These are phyloP conservation scores for Vollenhovia emeryi DNA, from an alignment of 1,140 invertebrate genomes.

Conservation along the genomic window DNA sequence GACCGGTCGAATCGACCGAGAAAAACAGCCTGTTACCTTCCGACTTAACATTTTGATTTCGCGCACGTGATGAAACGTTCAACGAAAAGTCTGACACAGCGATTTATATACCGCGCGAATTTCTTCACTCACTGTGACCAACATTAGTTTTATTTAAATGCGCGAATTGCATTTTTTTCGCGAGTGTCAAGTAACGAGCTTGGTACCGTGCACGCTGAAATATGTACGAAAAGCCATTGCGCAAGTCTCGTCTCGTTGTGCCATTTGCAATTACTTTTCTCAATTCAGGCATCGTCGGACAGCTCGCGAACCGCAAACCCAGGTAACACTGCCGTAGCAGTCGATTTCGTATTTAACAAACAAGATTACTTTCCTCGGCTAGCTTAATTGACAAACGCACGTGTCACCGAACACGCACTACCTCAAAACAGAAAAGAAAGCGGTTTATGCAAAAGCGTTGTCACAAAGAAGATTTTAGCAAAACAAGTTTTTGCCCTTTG, in stretches of 20 bases:
- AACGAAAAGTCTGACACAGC: not conserved
- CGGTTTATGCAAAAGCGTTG: not conserved
- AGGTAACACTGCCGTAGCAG: conserved; percentile 15
- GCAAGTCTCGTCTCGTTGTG: not conserved
- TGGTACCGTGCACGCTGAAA: not conserved
- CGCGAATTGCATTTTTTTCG: not conserved
- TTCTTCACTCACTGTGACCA: not conserved
- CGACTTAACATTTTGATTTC: not conserved
- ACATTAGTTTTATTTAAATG: conserved; percentile 4
- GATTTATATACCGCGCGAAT: conserved; percentile 2
- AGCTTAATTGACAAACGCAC: not conserved
- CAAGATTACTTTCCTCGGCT: conserved; percentile 20
- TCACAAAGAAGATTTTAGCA: not conserved
- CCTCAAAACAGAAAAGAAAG: not conserved
- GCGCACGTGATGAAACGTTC: not conserved
- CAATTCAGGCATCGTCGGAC: conserved; percentile 46
- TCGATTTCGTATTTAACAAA: conserved; percentile 25
- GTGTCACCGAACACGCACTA: not conserved
- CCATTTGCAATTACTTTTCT: conserved; percentile 59
- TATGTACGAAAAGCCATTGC: not conserved
- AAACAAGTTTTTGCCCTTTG: not conserved
- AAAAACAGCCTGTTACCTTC: not conserved
- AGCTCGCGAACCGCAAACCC: conserved; percentile 23
- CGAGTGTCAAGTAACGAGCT: not conserved
- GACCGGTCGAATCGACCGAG: not conserved